Base-by-base conservation (phyloP, 2,888 invertebrate species). In the Sphecodes monilicornis region DNA sequence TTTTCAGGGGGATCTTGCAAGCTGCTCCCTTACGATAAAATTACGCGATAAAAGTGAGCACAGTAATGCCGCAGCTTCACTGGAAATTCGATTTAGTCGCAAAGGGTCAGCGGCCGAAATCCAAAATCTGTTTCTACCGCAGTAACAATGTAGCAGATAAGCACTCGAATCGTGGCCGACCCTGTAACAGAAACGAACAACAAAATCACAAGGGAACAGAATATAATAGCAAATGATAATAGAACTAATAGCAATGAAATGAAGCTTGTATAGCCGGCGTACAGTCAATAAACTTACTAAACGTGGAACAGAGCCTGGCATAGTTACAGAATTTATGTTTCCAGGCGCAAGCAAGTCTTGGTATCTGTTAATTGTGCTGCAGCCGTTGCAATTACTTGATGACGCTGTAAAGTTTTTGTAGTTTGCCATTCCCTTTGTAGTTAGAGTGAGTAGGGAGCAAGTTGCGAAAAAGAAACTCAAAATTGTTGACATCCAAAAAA, bases 311-410 rank as follows among this genome's bases (percentile, higher is more conserved):
- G 16, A 32, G 41, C 80, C 66, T 66, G 32, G 41, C 50, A 76
- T 73, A 68, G 69, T 70, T 77, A 66, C 11, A 71, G 73, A 69
- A 80, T 89, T 86, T 84, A 70, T 69, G 50, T 75, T 82, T 78
- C 68, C 72, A 68, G 57, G 76, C 78, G 43, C 54, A 69, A 64
- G 70, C 60, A 46, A 29, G 39, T 66, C 57, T 70, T 68, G 83
- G 68, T 66, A 74, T 50, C 71, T 69, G 76, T 78, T 75, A 88
- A 86, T 80, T 76, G 73, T 5, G 70, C 66, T 75, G 74, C 36
- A 46, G 81, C 73, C 80, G 80, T 85, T 90, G 85, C 85, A 87
- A 88, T 90, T 90, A 84, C 80, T 73, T 68, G 82, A 82, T 82
- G 82, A 87, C 75, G 76, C 72, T 76, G 87, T 86, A 82, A 87